phyloP scores from a whole-genome alignment of 2,888 invertebrate species.

The Idaea straminata region DNA sequence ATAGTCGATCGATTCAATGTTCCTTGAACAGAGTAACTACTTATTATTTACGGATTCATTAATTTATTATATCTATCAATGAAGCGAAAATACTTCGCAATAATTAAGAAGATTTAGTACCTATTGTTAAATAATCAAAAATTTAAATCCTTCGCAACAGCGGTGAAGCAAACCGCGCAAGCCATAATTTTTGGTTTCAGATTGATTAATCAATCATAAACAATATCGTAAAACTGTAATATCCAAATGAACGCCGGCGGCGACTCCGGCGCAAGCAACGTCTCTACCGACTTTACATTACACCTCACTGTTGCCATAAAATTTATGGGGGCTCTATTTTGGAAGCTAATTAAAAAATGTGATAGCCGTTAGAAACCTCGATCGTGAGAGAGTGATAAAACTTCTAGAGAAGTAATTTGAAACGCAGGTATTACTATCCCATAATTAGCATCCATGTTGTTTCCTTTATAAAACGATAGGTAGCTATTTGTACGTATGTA shows the following conservation, averaged over 20 bases:
- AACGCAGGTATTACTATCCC: slow-evolving; percentile 36
- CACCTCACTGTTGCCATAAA: slow-evolving; percentile 66
- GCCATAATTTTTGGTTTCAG: slow-evolving; percentile 56
- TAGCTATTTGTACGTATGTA: neutral
- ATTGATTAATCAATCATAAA: slow-evolving; percentile 70
- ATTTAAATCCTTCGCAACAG: slow-evolving; percentile 56
- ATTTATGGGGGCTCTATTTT: slow-evolving; percentile 74
- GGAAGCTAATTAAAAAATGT: slow-evolving; percentile 72
- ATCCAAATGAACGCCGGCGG: slow-evolving; percentile 54
- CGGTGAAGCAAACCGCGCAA: slow-evolving; percentile 49
- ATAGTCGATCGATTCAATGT: no score
- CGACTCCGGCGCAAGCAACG: slow-evolving; percentile 34
- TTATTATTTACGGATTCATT: slow-evolving; percentile 9
- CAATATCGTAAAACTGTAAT: slow-evolving; percentile 60
- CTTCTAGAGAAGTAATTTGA: slow-evolving; percentile 51
- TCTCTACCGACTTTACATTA: slow-evolving; percentile 45
- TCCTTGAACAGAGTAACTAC: no score
- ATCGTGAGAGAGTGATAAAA: slow-evolving; percentile 74
- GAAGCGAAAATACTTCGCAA: neutral
- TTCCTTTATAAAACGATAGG: slow-evolving; percentile 5
- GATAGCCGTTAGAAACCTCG: slow-evolving; percentile 62
- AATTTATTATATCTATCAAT: slow-evolving; percentile 14
- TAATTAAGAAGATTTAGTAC: slow-evolving; percentile 8
- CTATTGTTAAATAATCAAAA: slow-evolving; percentile 24
- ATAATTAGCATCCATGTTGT: slow-evolving; percentile 34